Conservation (phyloP, 2,797 vertebrate species). For the Amblyopsis hoosieri region DNA sequence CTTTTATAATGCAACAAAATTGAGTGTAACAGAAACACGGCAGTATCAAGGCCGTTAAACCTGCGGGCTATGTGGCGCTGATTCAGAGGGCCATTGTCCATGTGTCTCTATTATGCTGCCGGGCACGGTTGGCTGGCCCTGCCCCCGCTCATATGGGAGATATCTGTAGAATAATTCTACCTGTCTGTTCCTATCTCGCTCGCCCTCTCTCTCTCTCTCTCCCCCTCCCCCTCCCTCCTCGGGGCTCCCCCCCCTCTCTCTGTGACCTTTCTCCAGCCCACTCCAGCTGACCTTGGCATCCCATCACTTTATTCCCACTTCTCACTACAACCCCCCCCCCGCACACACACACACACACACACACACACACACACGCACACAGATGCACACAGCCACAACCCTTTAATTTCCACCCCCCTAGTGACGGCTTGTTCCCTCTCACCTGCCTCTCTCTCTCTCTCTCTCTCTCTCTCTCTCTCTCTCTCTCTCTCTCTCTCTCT, state of each 20-base stretch:
- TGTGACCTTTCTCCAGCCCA: slow-evolving; percentile 64
- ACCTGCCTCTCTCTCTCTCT: neutral
- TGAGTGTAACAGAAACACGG: neutral
- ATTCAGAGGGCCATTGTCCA: slow-evolving; percentile 60
- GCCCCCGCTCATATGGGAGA: slow-evolving; percentile 56
- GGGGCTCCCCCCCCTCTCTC: slow-evolving; percentile 8
- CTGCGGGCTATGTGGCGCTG: slow-evolving; percentile 47
- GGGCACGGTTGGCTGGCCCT: slow-evolving; percentile 60
- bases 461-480: too few relatives aligned
- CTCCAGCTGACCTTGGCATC: slow-evolving; percentile 69
- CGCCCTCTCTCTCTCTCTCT: slow-evolving; percentile 21
- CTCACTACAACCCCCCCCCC: slow-evolving; percentile 29
- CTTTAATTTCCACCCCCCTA: slow-evolving; percentile 23
- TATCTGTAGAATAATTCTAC: slow-evolving; percentile 69
- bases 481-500: neutral
- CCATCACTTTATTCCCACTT: slow-evolving; percentile 51
- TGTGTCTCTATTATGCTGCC: slow-evolving; percentile 69
- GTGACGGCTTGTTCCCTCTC: slow-evolving; percentile 34
- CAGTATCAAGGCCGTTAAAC: slow-evolving; percentile 51
- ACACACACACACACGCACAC: too few relatives aligned
- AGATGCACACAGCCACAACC: neutral
- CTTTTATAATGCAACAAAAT: neutral
- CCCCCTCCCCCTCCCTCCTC: slow-evolving; percentile 6
- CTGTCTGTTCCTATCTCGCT: slow-evolving; percentile 66
- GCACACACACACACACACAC: too few relatives aligned